These are phyloP conservation scores for Podargus strigoides DNA, from an alignment of 2,797 vertebrate genomes.

Conservation along the genomic window DNA sequence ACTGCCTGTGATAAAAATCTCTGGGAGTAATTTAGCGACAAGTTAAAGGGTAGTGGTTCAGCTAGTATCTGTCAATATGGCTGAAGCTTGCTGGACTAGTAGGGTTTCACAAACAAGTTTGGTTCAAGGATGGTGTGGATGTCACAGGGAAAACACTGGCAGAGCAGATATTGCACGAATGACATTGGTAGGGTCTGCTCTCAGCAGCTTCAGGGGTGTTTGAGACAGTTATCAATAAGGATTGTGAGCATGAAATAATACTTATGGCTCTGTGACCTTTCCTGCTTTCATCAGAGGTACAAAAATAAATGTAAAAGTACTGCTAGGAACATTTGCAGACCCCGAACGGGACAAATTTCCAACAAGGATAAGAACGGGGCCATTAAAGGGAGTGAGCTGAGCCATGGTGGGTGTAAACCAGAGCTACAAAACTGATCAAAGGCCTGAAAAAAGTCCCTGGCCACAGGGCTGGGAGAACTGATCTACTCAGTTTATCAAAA, in stretches of 20 bases:
- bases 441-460: not conserved
- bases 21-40: not conserved
- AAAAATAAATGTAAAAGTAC: not conserved
- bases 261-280: not conserved
- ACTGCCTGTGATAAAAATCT: not conserved
- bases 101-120: not conserved
- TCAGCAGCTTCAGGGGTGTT: not conserved
- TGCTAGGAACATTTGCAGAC: not conserved
- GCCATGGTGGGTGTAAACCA: not conserved
- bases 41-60: not conserved
- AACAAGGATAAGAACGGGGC: not conserved
- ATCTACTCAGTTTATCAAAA: not conserved
- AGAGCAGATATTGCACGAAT: not conserved
- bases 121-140: not conserved
- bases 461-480: not conserved
- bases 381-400: not conserved
- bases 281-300: not conserved
- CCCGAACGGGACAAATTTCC: not conserved
- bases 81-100: not conserved
- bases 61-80: not conserved
- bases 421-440: not conserved
- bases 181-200: rapidly evolving
- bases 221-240: not conserved
- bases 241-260: not conserved
- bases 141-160: not conserved